Evolutionary conservation across 2,797 vertebrate genomes (phyloP), one percentile per base, ranked within the genome.

Genomic region (Poecilia wingei): DNA sequence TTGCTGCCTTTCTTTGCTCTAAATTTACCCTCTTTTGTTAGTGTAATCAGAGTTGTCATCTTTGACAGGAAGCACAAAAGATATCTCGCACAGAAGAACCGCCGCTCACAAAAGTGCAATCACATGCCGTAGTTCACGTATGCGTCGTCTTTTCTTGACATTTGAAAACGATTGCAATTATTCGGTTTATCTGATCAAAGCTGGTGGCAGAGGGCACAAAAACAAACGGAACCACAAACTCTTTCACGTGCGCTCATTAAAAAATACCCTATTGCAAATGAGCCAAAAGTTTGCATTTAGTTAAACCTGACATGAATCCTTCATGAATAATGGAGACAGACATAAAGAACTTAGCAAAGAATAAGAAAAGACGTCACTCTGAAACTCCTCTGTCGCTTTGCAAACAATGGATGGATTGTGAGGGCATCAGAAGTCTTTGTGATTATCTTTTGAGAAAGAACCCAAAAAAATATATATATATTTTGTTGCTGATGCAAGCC

Each of bases 311-410:
- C 53, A n/a, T n/a, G 83, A 59, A 85, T 86, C 77, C 39, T 51
- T 88, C 82, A 91, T 89, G 87, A 93, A 91, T 91, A 89, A 92
- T 91, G 82, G 82, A 90, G 79, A 75, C 82, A 45, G 79, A 80
- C 75, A 72, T 86, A 84, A 46, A 86, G 81, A 79, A 86, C 68
- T 81, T 74, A 59, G 68, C 64, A 46, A 74, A 82, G 79, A 0
- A 0, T 45, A n/a, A 79, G 61, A 80, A 72, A 75, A 80, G 68
- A 82, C 86, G 61, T 81, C 36, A 51, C 76, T 43, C 33, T 80
- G 57, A 82, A 88, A 79, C 64, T 77, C 61, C 53, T 77, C 20
- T 74, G 70, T 77, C 3, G 7, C 47, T 45, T 79, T 61, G 53
- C 41, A 78, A 66, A 80, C 55, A 68, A 43, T 12, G 18, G 47